A percentile compares a stretch with the other conserved stretches of the same genome.
Conservation (phyloP, 2,797 vertebrate genomes). For the Ciconia nigra region DNA sequence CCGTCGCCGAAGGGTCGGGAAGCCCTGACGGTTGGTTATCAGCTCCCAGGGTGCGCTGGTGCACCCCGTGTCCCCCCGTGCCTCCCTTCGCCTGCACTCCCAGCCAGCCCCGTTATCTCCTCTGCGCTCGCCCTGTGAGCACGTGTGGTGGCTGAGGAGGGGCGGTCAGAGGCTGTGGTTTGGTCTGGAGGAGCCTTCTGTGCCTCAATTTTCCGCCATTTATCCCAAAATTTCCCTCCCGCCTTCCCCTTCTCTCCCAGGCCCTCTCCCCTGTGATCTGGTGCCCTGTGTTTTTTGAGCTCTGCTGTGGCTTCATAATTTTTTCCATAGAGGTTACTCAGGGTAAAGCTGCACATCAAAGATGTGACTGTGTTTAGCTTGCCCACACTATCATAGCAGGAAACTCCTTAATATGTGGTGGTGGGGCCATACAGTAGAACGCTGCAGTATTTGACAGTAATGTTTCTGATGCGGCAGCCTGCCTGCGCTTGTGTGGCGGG, state of each 20-base stretch:
- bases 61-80: fast-evolving
- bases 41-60: background rate
- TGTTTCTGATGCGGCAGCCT: background rate
- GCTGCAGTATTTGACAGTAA: background rate
- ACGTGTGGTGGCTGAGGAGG: background rate
- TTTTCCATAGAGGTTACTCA: constrained; percentile 18
- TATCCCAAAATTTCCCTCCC: background rate
- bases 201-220: background rate
- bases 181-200: background rate
- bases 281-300: background rate
- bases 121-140: fast-evolving
- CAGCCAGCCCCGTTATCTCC: background rate
- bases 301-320: background rate
- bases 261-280: background rate
- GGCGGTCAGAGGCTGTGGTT: background rate
- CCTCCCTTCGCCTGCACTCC: background rate
- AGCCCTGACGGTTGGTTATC: background rate
- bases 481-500: background rate
- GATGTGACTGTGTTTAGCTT: background rate
- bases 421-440: background rate
- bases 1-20: background rate
- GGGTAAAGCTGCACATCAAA: constrained; percentile 11
- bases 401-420: background rate
- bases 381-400: background rate
- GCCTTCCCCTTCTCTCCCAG: background rate